These are phyloP conservation scores for Sminthurinus signatus DNA, from an alignment of 1,140 invertebrate genomes.

Conservation along the genomic window DNA sequence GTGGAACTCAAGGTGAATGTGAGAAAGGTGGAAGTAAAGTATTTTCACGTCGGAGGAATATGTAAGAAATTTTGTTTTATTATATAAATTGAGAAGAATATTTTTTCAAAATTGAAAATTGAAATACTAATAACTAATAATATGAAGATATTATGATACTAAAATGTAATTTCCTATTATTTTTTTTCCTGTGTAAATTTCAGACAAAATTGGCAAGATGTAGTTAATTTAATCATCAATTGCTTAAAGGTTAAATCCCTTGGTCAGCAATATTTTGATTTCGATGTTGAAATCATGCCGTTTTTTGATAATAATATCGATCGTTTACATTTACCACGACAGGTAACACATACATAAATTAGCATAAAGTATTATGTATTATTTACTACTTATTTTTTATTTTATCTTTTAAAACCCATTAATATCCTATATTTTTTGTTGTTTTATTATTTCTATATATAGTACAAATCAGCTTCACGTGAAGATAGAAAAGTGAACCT, in stretches of 20 bases:
- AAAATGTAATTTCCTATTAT: too few relatives aligned
- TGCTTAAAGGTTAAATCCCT: conserved; percentile 13
- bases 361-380: background rate
- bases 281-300: conserved; percentile 26
- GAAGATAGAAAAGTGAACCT: conserved; percentile 22
- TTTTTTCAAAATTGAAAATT: too few relatives aligned
- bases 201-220: conserved; percentile 35
- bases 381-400: background rate
- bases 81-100: too few relatives aligned
- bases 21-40: conserved; percentile 13
- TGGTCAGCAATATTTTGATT: conserved; percentile 23
- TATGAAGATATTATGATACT: too few relatives aligned
- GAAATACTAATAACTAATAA: too few relatives aligned
- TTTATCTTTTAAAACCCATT: background rate
- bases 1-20: conserved; percentile 27
- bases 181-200: too few relatives aligned
- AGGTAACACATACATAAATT: conserved; percentile 10
- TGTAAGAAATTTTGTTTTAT: too few relatives aligned
- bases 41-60: conserved; percentile 28
- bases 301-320: conserved; percentile 23
- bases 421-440: background rate
- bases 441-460: background rate
- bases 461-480: conserved; percentile 22
- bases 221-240: conserved; percentile 26
- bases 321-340: conserved; percentile 22